Conservation (phyloP, 2,113 vertebrate species). For the Morone saxatilis region DNA sequence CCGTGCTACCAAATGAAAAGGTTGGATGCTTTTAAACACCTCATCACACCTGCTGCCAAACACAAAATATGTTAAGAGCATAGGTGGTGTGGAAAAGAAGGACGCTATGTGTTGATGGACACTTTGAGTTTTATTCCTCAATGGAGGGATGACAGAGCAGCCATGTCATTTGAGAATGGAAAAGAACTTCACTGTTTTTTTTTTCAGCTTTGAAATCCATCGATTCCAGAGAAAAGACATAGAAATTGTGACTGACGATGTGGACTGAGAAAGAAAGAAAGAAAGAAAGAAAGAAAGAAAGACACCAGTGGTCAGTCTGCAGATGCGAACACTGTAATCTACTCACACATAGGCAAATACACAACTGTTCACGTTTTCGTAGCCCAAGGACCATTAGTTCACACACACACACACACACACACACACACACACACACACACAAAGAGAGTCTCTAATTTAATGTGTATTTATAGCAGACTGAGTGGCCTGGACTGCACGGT, state of each 20-base stretch:
- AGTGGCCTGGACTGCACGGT: conserved; percentile 65
- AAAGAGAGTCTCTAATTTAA: conserved; percentile 70
- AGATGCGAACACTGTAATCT: not conserved
- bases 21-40: conserved; percentile 49
- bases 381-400: conserved; percentile 33
- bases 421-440: conserved; percentile 19
- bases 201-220: not conserved
- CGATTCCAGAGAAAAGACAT: not conserved
- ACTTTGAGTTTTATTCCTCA: conserved; percentile 14
- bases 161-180: not conserved
- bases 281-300: not conserved
- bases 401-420: conserved; percentile 25
- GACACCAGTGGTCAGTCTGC: conserved; percentile 1
- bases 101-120: conserved; percentile 24
- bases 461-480: conserved; percentile 71
- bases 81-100: not conserved
- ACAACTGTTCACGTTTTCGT: not conserved
- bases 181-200: not conserved
- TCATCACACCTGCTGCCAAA: conserved; percentile 66
- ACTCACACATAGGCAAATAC: conserved; percentile 10
- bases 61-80: conserved; percentile 53
- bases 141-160: not conserved
- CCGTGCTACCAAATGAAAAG: conserved; percentile 68
- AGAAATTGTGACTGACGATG: no score
- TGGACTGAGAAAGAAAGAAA: not conserved